A percentile compares a stretch with the other conserved stretches of the same genome.
Conservation (phyloP, 2,797 vertebrate genomes). For the Iguana delicatissima region DNA sequence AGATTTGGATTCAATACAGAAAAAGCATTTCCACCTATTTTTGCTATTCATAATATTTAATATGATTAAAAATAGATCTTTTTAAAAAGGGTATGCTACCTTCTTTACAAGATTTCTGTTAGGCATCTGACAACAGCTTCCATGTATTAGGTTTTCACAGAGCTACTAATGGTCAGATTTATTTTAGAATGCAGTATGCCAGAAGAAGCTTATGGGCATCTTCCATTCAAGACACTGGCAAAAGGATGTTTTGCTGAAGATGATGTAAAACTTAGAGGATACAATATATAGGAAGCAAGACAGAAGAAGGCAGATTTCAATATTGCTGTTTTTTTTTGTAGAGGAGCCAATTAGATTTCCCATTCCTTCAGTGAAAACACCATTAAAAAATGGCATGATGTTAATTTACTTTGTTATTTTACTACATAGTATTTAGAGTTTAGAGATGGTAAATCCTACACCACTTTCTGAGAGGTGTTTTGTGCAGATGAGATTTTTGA, state of each 20-base stretch:
- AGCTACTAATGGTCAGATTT: not conserved
- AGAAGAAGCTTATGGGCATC: not conserved
- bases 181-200: conserved; percentile 16
- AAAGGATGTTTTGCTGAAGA: not conserved
- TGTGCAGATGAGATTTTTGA: not conserved
- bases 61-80: not conserved
- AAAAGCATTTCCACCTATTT: not conserved
- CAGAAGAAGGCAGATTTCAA: not conserved
- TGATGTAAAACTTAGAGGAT: not conserved
- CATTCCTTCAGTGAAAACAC: not conserved
- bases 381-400: not conserved
- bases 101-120: conserved; percentile 8
- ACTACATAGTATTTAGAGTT: conserved; percentile 15
- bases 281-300: not conserved
- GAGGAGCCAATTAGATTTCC: conserved; percentile 1
- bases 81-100: not conserved
- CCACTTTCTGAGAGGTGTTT: not conserved
- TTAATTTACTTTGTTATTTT: not conserved
- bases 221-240: not conserved
- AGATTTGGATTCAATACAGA: conserved; percentile 23
- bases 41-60: not conserved
- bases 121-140: not conserved
- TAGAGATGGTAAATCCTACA: conserved; percentile 1
- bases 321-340: not conserved
- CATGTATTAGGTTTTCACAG: not conserved